A percentile compares a stretch with the other conserved stretches of the same genome.
phyloP scores from a whole-genome alignment of 2,888 invertebrate species.

The Acronicta psi region DNA sequence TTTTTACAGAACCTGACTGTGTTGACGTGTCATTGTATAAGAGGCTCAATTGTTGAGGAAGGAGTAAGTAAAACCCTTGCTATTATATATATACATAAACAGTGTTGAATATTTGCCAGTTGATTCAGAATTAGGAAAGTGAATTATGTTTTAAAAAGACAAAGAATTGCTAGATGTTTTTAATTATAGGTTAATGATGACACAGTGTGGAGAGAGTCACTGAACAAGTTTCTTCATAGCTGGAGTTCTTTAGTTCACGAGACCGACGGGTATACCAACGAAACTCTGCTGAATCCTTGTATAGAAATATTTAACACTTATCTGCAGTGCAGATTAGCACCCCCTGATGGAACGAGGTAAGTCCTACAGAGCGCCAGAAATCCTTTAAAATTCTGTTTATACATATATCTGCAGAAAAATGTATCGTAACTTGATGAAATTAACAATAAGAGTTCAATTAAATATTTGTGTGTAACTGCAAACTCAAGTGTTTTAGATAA shows the following conservation, averaged over 20 bases:
- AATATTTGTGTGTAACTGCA: too few relatives aligned
- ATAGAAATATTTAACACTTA: conserved; percentile 94
- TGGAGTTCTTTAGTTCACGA: conserved; percentile 85
- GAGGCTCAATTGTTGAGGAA: conserved; percentile 84
- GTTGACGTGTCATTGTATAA: conserved; percentile 82
- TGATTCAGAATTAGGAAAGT: too few relatives aligned
- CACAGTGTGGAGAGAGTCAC: conserved; percentile 82
- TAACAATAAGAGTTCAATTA: too few relatives aligned
- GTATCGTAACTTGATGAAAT: too few relatives aligned
- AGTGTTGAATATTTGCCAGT: too few relatives aligned
- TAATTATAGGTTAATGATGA: conserved; percentile 77
- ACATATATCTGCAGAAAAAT: too few relatives aligned
- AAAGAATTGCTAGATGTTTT: not conserved
- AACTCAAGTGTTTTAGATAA: too few relatives aligned
- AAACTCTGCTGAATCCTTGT: conserved; percentile 78
- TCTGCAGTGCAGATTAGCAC: conserved; percentile 93
- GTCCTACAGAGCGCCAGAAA: too few relatives aligned
- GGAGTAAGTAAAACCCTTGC: conserved; percentile 73
- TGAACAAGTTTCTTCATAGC: conserved; percentile 85
- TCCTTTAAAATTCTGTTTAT: too few relatives aligned
- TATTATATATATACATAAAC: not conserved
- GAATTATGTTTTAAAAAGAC: too few relatives aligned
- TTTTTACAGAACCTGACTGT: conserved; percentile 82
- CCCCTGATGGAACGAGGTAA: conserved; percentile 92
- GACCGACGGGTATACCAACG: conserved; percentile 76